A percentile compares a stretch with the other conserved stretches of the same genome.
Evolutionary conservation across 2,888 invertebrate genomes (phyloP).

Genomic region (Marronus borbonicus): DNA sequence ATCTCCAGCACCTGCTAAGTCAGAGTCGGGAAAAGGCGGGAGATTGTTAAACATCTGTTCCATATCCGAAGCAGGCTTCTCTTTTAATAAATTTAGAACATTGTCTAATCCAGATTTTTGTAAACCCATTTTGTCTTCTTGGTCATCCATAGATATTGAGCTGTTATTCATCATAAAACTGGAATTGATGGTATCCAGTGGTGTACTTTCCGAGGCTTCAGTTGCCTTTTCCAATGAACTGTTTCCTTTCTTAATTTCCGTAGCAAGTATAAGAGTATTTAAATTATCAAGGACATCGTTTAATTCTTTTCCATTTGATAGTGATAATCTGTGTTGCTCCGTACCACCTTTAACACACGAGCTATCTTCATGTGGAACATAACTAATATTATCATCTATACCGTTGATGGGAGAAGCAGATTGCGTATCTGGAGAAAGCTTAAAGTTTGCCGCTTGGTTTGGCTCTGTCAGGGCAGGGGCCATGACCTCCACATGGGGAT

Average conservation of each 20-base stretch:
- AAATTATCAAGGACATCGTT: constrained; percentile 60
- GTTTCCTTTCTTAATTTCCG: constrained; percentile 62
- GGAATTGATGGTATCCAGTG: constrained; percentile 51
- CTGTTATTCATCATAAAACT: constrained; percentile 71
- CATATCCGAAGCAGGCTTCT: constrained; percentile 73
- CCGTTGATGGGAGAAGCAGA: constrained; percentile 63
- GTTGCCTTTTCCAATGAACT: constrained; percentile 57
- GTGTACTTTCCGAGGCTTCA: constrained; percentile 63
- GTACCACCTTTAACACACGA: constrained; percentile 47
- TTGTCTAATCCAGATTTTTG: constrained; percentile 74
- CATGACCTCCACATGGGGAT: constrained; percentile 84
- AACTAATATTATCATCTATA: constrained; percentile 57
- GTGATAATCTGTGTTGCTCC: constrained; percentile 47
- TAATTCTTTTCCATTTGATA: constrained; percentile 53
- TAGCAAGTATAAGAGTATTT: constrained; percentile 62
- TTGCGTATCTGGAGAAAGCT: constrained; percentile 66
- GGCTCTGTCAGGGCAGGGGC: constrained; percentile 94
- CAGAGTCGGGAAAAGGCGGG: constrained; percentile 62
- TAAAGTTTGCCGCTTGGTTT: constrained; percentile 71
- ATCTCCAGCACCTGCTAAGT: constrained; percentile 59
- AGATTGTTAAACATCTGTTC: constrained; percentile 79
- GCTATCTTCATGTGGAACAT: constrained; percentile 46
- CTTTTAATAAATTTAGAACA: constrained; percentile 73
- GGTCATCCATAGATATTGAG: constrained; percentile 75
- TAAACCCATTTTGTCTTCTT: constrained; percentile 70